Percentiles rank a stretch among this genome's conserved stretches.
Conservation (phyloP, 2,113 vertebrate species). For the Grammomys dolichurus region DNA sequence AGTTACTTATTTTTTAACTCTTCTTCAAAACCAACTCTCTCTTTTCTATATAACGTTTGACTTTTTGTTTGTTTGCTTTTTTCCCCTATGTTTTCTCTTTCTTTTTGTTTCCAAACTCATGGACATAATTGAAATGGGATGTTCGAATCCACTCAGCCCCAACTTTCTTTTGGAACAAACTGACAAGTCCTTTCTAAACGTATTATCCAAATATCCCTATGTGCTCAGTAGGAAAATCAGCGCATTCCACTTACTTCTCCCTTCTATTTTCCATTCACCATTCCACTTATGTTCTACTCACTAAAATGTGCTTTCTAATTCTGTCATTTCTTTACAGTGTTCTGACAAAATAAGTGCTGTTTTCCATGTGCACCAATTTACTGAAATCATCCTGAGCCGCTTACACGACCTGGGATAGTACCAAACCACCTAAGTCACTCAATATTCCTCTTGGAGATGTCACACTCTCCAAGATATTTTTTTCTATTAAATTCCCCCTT, state of each 20-base stretch:
- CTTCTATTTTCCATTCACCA: not conserved
- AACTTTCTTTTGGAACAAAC: constrained; percentile 5
- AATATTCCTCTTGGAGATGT: constrained; percentile 5
- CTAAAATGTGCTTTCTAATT: not conserved
- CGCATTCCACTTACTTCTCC: not conserved
- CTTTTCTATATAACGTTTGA: not conserved
- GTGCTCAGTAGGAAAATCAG: not conserved
- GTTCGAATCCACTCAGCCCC: not conserved
- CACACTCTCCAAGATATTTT: not conserved
- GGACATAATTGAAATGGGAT: not conserved
- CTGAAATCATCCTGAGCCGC: not conserved
- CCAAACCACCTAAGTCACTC: not conserved
- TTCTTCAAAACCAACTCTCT: not conserved
- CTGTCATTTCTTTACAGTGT: not conserved
- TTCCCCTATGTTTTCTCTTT: not conserved
- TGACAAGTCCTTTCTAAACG: constrained; percentile 3
- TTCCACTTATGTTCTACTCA: not conserved
- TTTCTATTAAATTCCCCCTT: not conserved
- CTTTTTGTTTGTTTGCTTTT: not conserved
- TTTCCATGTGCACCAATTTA: not conserved
- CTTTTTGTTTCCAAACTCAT: not conserved
- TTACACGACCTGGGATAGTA: not conserved
- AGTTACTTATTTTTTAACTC: not conserved
- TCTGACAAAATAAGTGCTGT: not conserved
- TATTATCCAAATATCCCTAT: not conserved